Evolutionary conservation across 2,113 vertebrate species (phyloP), one percentile per base, ranked within the genome.

Genomic region (Aegypius monachus): DNA sequence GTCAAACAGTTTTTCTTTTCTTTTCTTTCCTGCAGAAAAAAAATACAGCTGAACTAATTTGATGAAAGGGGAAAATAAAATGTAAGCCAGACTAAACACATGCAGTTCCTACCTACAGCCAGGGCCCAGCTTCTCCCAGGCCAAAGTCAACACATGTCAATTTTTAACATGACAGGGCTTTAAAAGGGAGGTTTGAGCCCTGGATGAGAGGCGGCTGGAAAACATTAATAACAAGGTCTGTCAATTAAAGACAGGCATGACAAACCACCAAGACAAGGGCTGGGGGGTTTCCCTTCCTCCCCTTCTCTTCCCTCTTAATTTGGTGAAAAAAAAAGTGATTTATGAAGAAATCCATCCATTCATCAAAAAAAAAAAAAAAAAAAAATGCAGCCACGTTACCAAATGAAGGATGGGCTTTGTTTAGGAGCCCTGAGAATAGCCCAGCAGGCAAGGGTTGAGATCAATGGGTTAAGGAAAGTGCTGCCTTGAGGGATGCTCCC

Each of bases 51-150:
- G 98, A 98, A 97, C 97, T 97, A 98, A 98, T 98, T 97, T 91
- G 97, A 97, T 98, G 97, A 98, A 98, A 98, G 97, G 97, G 79
- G 81, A 98, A 98, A 98, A 98, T 93, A 98, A 97, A 98, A 95
- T 11, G 32, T 95, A 96, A 96, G 97, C 97, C 98, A 97, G 98
- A 98, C 97, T 97, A 98, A 98, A 98, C 96, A 98, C 95, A 96
- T 89, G 50, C 80, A 95, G 97, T 96, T 98, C 98, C 98, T 98
- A 98, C 98, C 97, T 98, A 97, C 95, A 97, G 97, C 93, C 96
- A 98, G 95, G 90, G 77, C 95, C 93, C 32, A 17, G 96, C 91
- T 91, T 96, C 92, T 97, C 85, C 70, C 83, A 87, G 83, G 98
- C 97, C 98, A 98, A 98, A 97, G 83, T 98, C 97, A 98, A 98